Conservation (phyloP, 2,113 vertebrate genomes). For the Amazona guildingii region DNA sequence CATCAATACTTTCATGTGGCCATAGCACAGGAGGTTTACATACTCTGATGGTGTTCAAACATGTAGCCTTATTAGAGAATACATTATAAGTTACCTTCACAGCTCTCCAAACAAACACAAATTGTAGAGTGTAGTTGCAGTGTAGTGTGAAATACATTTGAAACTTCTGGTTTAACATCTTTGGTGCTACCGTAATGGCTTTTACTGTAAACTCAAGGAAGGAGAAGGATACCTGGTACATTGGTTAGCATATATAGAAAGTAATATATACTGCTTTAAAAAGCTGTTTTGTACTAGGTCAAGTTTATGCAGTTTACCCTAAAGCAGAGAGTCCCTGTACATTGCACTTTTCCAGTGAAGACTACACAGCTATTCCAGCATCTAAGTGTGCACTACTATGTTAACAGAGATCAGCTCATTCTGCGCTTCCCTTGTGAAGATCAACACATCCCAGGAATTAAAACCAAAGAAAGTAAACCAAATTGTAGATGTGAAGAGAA, state of each 20-base stretch:
- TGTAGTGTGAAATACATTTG: not conserved
- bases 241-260: not conserved
- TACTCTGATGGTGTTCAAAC: not conserved
- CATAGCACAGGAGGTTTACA: not conserved
- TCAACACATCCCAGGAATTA: not conserved
- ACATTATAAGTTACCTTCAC: not conserved
- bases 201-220: not conserved
- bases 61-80: not conserved
- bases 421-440: not conserved
- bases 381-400: not conserved
- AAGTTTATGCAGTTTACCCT: not conserved
- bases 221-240: not conserved
- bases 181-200: not conserved
- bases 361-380: not conserved
- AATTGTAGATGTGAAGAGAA: not conserved
- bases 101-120: not conserved
- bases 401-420: not conserved
- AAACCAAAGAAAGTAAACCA: not conserved
- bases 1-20: not conserved
- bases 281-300: not conserved
- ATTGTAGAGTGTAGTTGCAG: not conserved
- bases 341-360: not conserved
- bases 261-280: not conserved
- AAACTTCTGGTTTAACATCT: not conserved
- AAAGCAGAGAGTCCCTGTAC: not conserved